Evolutionary conservation across 2,888 invertebrate genomes (phyloP).

Genomic region (Meiosimyza decipiens): DNA sequence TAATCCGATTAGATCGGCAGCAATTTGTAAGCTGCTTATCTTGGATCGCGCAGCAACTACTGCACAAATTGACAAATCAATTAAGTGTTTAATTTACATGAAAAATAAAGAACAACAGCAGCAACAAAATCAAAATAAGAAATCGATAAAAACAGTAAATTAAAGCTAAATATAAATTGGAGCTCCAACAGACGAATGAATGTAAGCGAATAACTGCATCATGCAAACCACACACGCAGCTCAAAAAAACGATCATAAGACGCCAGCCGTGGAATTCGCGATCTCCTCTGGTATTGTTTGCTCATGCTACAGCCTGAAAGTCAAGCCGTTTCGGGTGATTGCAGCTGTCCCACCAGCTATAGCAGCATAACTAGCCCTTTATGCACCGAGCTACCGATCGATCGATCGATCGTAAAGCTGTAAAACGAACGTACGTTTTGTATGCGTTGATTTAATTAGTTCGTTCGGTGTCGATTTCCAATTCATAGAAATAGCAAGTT

Average conservation of each 20-base stretch:
- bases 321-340: neutral
- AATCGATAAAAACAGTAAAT: neutral
- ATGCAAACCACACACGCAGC: slow-evolving; percentile 1
- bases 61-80: slow-evolving; percentile 55
- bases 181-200: no score
- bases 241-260: slow-evolving; percentile 5
- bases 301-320: neutral
- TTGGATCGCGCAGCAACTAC: neutral
- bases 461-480: slow-evolving; percentile 19
- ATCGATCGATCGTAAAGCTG: no score
- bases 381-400: no score
- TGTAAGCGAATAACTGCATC: neutral
- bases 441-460: slow-evolving; percentile 22
- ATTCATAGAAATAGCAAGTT: slow-evolving; percentile 31
- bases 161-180: neutral
- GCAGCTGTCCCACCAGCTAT: neutral
- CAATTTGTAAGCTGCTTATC: slow-evolving; percentile 40
- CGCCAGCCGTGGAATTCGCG: neutral
- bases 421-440: no score
- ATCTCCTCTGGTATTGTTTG: neutral
- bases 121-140: slow-evolving; percentile 17
- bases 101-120: slow-evolving; percentile 26
- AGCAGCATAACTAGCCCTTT: no score
- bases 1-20: slow-evolving; percentile 29
- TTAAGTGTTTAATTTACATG: slow-evolving; percentile 58